Evolutionary conservation across 2,113 vertebrate species (phyloP).

Genomic region (Nansenia antarctica): DNA sequence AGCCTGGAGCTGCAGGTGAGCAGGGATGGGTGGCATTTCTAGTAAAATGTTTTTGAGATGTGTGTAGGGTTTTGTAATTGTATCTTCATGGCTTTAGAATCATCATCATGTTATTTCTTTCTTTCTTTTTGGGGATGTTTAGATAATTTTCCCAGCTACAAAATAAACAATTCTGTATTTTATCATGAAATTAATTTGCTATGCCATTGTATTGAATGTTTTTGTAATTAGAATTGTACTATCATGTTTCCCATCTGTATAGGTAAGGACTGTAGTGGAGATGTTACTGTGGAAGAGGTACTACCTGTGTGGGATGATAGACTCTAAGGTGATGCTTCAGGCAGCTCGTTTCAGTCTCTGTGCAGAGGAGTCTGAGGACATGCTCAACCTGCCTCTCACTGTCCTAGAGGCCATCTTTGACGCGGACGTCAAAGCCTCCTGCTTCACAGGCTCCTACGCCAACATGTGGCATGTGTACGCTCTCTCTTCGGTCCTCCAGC

Average conservation of each 20-base stretch:
- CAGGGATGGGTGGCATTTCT: slow-evolving; percentile 23
- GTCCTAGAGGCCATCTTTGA: slow-evolving; percentile 95
- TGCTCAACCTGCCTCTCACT: slow-evolving; percentile 84
- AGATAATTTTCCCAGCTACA: neutral
- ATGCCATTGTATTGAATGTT: neutral
- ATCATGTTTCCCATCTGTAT: neutral
- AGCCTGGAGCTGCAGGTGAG: slow-evolving; percentile 92
- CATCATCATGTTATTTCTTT: neutral
- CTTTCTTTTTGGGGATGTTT: too few relatives aligned
- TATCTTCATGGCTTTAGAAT: neutral
- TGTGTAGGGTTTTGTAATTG: neutral
- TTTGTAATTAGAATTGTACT: neutral
- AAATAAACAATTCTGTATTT: neutral
- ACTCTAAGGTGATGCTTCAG: slow-evolving; percentile 97
- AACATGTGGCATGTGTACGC: slow-evolving; percentile 98
- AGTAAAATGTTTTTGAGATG: neutral
- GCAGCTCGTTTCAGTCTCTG: slow-evolving; percentile 92
- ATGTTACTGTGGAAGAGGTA: slow-evolving; percentile 93
- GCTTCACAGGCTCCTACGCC: slow-evolving; percentile 89
- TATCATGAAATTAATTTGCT: neutral
- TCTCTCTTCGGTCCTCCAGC: slow-evolving; percentile 85
- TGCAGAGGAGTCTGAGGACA: slow-evolving; percentile 88
- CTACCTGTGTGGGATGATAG: slow-evolving; percentile 93
- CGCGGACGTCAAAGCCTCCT: slow-evolving; percentile 92
- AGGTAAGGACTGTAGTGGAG: slow-evolving; percentile 91